A percentile compares a stretch with the other conserved stretches of the same genome.
These are phyloP conservation scores for Nyctalus aviator DNA, from an alignment of 2,797 vertebrate species.

Conservation along the genomic window DNA sequence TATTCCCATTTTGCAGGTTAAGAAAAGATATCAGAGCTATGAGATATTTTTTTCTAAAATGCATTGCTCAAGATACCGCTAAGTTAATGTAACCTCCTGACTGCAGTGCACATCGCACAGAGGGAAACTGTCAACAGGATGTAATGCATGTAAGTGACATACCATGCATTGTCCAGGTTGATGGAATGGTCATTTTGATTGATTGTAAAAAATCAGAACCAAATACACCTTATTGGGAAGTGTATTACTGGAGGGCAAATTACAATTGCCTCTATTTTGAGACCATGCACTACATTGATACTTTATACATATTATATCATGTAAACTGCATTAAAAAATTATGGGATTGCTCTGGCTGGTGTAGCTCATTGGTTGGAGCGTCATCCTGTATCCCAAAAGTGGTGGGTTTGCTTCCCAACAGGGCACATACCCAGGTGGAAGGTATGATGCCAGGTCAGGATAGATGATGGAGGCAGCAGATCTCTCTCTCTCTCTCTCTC, in stretches of 20 bases:
- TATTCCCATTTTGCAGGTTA: not conserved
- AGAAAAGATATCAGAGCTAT: not conserved
- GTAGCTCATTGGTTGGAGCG: not conserved
- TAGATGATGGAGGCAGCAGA: not conserved
- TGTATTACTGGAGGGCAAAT: not conserved
- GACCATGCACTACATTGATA: not conserved
- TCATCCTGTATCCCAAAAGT: not conserved
- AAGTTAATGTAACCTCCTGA: not conserved
- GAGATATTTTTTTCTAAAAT: not conserved
- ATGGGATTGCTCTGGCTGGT: not conserved
- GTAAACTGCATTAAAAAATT: not conserved
- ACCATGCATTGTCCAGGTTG: not conserved
- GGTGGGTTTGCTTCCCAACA: not conserved
- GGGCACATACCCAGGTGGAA: not conserved
- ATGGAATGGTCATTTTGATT: not conserved
- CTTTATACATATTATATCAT: not conserved
- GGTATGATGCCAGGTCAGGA: not conserved
- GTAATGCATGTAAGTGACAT: not conserved
- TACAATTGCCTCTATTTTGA: not conserved
- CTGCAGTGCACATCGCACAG: too few species aligned
- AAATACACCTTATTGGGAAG: not conserved
- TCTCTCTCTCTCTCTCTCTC: too few species aligned
- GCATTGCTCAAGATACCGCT: not conserved
- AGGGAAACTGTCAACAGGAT: not conserved
- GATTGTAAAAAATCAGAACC: not conserved